Evolutionary conservation across 2,888 invertebrate species (phyloP).

Genomic region (Ophion ventricosus): DNA sequence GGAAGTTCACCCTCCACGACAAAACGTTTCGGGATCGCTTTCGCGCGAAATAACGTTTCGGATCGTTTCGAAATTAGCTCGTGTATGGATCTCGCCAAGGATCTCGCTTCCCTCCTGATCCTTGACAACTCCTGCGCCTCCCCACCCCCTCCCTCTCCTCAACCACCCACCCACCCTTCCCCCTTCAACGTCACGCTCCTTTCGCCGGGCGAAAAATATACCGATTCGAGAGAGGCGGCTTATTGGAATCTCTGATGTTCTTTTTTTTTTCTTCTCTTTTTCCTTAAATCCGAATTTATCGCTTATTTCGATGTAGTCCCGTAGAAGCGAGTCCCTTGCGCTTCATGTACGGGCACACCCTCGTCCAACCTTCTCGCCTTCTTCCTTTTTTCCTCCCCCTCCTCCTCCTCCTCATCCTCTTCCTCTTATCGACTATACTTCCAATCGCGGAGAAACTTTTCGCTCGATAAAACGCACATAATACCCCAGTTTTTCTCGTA

Average conservation of each 20-base stretch:
- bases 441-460: conserved; percentile 53
- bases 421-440: conserved; percentile 52
- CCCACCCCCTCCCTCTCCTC: no score
- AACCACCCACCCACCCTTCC: not conserved
- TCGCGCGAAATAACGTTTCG: no score
- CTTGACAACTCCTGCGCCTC: not conserved
- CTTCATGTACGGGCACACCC: conserved; percentile 32
- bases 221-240: not conserved
- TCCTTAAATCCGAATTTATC: conserved; percentile 72
- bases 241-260: conserved; percentile 51
- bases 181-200: not conserved
- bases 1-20: conserved; percentile 16
- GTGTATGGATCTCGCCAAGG: not conserved
- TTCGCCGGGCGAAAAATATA: not conserved
- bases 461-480: conserved; percentile 59
- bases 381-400: conserved; percentile 6
- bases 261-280: not conserved
- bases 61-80: not conserved
- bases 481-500: conserved; percentile 57
- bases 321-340: conserved; percentile 8
- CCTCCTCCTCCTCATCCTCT: conserved; percentile 11
- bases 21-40: not conserved
- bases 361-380: conserved; percentile 21
- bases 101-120: not conserved
- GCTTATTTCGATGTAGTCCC: conserved; percentile 64